Percentiles rank a stretch among this genome's conserved stretches.
Conservation (phyloP, 2,888 invertebrate species). For the Timema cristinae region DNA sequence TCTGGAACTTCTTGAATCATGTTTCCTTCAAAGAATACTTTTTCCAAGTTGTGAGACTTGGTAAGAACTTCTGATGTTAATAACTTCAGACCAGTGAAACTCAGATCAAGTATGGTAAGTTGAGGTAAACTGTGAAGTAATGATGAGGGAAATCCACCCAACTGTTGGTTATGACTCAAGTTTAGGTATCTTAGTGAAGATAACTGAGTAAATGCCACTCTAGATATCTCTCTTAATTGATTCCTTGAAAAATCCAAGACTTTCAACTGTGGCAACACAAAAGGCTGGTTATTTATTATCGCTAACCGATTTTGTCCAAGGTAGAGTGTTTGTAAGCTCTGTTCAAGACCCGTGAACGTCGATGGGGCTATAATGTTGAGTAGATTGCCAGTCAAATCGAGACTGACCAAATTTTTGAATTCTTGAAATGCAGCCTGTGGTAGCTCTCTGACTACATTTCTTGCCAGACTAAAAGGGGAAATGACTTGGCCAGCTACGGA, state of each 20-base stretch:
- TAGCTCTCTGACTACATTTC: slow-evolving; percentile 82
- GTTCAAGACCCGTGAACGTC: slow-evolving; percentile 72
- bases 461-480: slow-evolving; percentile 67
- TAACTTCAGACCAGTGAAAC: slow-evolving; percentile 67
- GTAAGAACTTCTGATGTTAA: slow-evolving; percentile 68
- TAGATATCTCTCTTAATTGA: slow-evolving; percentile 27
- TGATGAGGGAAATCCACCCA: slow-evolving; percentile 55
- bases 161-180: slow-evolving; percentile 68
- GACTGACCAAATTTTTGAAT: slow-evolving; percentile 64
- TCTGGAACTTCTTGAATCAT: slow-evolving; percentile 71
- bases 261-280: slow-evolving; percentile 61
- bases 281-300: slow-evolving; percentile 59
- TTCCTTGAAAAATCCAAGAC: slow-evolving; percentile 76
- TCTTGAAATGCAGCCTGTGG: slow-evolving; percentile 73
- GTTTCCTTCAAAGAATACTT: slow-evolving; percentile 68
- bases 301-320: slow-evolving; percentile 71
- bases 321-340: slow-evolving; percentile 65
- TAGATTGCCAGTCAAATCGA: slow-evolving; percentile 78
- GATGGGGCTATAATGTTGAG: slow-evolving; percentile 66
- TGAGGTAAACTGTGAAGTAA: slow-evolving; percentile 68
- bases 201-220: slow-evolving; percentile 27
- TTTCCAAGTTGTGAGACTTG: slow-evolving; percentile 61
- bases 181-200: slow-evolving; percentile 47
- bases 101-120: slow-evolving; percentile 67
- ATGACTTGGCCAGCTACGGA: slow-evolving; percentile 60